phyloP scores from a whole-genome alignment of 1,140 invertebrate genomes.

The Listronotus oregonensis region DNA sequence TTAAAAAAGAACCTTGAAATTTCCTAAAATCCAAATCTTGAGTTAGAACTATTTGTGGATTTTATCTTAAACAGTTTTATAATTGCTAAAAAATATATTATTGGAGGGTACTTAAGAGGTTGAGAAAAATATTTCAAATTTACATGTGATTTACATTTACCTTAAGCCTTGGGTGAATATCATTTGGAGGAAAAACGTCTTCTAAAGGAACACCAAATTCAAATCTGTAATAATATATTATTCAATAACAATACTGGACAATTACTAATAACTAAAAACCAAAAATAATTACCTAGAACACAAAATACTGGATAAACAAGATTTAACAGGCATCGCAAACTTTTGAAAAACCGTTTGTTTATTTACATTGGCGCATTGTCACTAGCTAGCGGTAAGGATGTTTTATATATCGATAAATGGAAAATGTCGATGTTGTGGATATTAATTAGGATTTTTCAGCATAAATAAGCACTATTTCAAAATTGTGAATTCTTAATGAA shows the following conservation, averaged over 20 bases:
- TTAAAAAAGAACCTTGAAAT: no score
- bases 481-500: no score
- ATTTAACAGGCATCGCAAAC: constrained; percentile 5
- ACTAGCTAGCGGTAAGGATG: no score
- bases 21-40: no score
- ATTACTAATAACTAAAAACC: not conserved
- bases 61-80: not conserved
- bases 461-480: no score
- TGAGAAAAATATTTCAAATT: no score
- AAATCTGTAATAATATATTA: constrained; percentile 31
- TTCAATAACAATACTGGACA: not conserved
- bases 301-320: constrained; percentile 9
- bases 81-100: not conserved
- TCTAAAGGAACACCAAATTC: constrained; percentile 43
- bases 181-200: constrained; percentile 37
- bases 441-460: no score
- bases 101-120: no score
- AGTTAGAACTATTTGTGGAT: not conserved
- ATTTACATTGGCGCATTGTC: no score
- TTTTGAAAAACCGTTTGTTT: no score
- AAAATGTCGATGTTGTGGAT: no score
- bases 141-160: constrained; percentile 24
- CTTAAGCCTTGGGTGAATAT: constrained; percentile 39
- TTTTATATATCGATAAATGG: no score
- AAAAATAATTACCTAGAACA: not conserved